A percentile compares a stretch with the other conserved stretches of the same genome.
phyloP scores from a whole-genome alignment of 2,113 vertebrate species.

The Haliaeetus leucogaster region DNA sequence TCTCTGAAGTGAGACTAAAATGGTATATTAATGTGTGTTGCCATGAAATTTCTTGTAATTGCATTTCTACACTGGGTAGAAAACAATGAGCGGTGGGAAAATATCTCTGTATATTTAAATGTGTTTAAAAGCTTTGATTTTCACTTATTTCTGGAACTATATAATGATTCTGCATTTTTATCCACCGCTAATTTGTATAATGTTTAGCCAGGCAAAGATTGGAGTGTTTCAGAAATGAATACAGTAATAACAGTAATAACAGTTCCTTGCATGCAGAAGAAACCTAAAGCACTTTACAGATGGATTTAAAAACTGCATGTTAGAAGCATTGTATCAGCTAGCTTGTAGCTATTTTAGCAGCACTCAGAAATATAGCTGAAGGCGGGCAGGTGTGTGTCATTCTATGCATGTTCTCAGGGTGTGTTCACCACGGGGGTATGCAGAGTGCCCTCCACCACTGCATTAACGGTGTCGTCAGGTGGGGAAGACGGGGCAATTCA shows the following conservation, averaged over 20 bases:
- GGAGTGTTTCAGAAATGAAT: not conserved
- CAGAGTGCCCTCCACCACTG: no score
- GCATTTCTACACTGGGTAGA: not conserved
- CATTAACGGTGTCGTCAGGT: fast-evolving
- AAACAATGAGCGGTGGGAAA: not conserved
- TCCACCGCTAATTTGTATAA: not conserved
- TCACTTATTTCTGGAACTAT: not conserved
- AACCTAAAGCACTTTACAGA: not conserved
- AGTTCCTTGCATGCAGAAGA: not conserved
- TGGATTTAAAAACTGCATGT: not conserved
- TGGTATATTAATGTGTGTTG: not conserved
- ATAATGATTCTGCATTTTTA: not conserved
- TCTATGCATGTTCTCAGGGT: not conserved
- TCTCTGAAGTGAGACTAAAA: not conserved
- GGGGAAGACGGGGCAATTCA: not conserved
- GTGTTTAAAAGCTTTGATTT: not conserved
- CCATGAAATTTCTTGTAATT: not conserved
- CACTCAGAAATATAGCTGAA: not conserved
- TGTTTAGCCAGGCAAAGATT: not conserved
- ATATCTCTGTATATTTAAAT: not conserved
- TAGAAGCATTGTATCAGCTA: not conserved
- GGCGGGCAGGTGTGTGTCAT: no score
- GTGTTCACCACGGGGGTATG: not conserved
- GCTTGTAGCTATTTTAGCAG: not conserved
- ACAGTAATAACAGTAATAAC: not conserved